These are phyloP conservation scores for Chymomyza amoena DNA, from an alignment of 2,888 invertebrate species.

Conservation along the genomic window DNA sequence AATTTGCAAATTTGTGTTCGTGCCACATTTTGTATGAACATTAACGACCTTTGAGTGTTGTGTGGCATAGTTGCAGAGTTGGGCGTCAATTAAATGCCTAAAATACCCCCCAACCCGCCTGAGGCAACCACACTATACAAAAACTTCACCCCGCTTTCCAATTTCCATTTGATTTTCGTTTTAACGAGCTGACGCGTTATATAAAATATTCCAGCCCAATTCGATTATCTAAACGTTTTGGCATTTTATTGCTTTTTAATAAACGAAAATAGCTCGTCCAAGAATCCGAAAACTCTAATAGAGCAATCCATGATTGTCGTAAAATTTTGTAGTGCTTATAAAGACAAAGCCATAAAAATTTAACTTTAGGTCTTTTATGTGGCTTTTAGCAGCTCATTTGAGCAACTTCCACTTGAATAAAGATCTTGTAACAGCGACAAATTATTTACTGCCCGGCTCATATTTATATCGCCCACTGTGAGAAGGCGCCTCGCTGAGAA, in stretches of 20 bases:
- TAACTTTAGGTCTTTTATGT: slow-evolving; percentile 70
- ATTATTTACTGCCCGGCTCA: not conserved
- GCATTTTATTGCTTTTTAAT: slow-evolving; percentile 72
- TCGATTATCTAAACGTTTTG: slow-evolving; percentile 55
- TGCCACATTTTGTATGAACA: slow-evolving; percentile 64
- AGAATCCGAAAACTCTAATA: slow-evolving; percentile 22
- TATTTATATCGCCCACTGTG: not conserved
- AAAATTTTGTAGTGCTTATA: slow-evolving; percentile 51
- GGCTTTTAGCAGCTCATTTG: slow-evolving; percentile 69
- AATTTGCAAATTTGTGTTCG: slow-evolving; percentile 59
- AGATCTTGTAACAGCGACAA: not conserved
- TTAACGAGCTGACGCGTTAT: slow-evolving; percentile 45
- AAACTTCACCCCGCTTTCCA: slow-evolving; percentile 27
- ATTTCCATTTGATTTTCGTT: slow-evolving; percentile 35
- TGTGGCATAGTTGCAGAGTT: slow-evolving; percentile 36
- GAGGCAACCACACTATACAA: slow-evolving; percentile 14
- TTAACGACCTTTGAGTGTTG: slow-evolving; percentile 61
- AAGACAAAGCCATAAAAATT: slow-evolving; percentile 54
- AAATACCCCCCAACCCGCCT: slow-evolving; percentile 7
- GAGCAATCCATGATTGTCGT: slow-evolving; percentile 41
- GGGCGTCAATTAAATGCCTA: slow-evolving; percentile 60
- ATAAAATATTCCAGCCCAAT: not conserved
- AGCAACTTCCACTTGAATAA: slow-evolving; percentile 23
- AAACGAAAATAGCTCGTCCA: slow-evolving; percentile 60
- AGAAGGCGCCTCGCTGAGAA: not conserved